A percentile compares a stretch with the other conserved stretches of the same genome.
These are phyloP conservation scores for Pectinophora gossypiella DNA, from an alignment of 1,140 invertebrate genomes.

Conservation along the genomic window DNA sequence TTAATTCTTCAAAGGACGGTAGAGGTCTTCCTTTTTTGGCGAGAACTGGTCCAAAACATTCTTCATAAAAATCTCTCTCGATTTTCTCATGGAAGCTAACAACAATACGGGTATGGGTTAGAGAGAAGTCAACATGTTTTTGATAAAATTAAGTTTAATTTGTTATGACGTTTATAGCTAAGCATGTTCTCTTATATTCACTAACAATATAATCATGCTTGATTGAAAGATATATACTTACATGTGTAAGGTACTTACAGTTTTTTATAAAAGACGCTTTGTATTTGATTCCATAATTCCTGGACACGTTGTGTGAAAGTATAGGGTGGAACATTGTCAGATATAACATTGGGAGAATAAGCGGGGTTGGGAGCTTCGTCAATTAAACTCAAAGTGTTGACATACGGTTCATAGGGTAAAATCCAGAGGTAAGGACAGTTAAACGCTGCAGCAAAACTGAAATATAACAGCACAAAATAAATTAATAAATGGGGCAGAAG, in stretches of 20 bases:
- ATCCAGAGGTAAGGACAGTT: slow-evolving; percentile 48
- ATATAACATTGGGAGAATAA: slow-evolving; percentile 17
- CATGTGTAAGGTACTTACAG: background rate
- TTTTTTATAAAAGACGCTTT: background rate
- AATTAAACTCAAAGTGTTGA: slow-evolving; percentile 31
- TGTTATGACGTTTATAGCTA: background rate
- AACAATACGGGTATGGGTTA: background rate
- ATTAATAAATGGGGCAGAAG: no score
- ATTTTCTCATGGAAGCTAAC: slow-evolving; percentile 14
- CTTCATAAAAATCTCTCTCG: slow-evolving; percentile 18
- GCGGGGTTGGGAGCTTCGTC: slow-evolving; percentile 38
- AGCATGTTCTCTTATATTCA: no score
- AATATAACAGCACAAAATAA: no score
- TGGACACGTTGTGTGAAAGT: slow-evolving; percentile 29
- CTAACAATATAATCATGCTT: no score
- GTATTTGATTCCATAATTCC: slow-evolving; percentile 14
- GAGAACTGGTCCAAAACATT: slow-evolving; percentile 14
- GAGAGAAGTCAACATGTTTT: background rate
- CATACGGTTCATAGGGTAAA: slow-evolving; percentile 36
- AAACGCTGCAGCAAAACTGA: slow-evolving; percentile 35
- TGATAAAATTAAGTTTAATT: background rate
- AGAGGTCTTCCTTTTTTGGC: slow-evolving; percentile 15
- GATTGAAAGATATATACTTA: background rate
- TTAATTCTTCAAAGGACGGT: slow-evolving; percentile 19
- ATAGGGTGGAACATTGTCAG: slow-evolving; percentile 18